Base-by-base conservation (phyloP, 2,113 vertebrate genomes). In the Laticauda colubrina region DNA sequence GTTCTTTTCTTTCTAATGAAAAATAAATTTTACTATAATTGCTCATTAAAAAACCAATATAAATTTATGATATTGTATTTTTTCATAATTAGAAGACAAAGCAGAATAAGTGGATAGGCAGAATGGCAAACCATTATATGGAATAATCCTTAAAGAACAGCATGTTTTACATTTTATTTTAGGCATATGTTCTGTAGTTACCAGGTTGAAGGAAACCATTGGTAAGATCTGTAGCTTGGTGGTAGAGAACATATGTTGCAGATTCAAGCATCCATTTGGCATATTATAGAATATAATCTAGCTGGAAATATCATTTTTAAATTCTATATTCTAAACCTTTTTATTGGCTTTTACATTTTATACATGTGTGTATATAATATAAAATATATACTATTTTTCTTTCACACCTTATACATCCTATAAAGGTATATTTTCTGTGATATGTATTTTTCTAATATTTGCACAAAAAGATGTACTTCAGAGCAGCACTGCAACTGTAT, bases 81-180 rank as follows among this genome's bases (percentile, higher is more conserved):
- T 61, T 69, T 69, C 64, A 69, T 9, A 90, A 9, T n/a, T 20
- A 5, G 29, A 5, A 39, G 51, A 55, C 5, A 34, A 94, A 96
- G 94, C 95, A 93, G 94, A 95, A 94, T 96, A 96, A 96, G 95
- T 96, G 95, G 96, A 94, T 94, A 95, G 94, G 96, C 96, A 94
- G 95, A 95, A 96, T 88, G 56, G 5, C 85, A 53, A 64, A 54
- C 95, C 95, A 91, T 29, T 20, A 56, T 59, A 26, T 86, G 8
- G 29, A 26, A 34, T 14, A 34, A 85, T 26, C 24, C 48, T 55
- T 39, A 81, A 81, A 81, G 34, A 81, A 34, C 34, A 39, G n/a
- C 20, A 20, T 21, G 12, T 39, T 81, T 81, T 81, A 81, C 34
- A 81, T 81, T 81, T 39, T 39, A 75, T 81, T 81, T 81, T 81